A percentile compares a stretch with the other conserved stretches of the same genome.
phyloP scores from a whole-genome alignment of 2,113 vertebrate species.

The Carassius gibelio region DNA sequence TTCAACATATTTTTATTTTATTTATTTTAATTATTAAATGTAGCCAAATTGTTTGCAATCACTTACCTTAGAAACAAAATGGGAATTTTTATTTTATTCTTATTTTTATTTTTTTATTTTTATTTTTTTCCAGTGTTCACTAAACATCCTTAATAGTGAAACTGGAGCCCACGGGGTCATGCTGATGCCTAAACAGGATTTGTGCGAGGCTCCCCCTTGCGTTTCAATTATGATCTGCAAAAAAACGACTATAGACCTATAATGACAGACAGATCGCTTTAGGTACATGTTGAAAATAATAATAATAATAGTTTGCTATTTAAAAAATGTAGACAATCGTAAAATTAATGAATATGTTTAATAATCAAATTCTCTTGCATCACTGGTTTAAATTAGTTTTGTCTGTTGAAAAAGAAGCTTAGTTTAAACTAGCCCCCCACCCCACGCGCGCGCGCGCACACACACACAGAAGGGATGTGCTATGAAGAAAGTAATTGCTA shows the following conservation, averaged over 20 bases:
- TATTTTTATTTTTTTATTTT: no score
- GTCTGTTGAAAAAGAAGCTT: not conserved
- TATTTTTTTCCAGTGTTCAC: conserved; percentile 26
- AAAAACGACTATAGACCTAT: not conserved
- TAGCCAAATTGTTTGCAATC: no score
- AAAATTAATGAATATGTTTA: not conserved
- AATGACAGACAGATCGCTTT: not conserved
- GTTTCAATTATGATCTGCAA: conserved; percentile 51
- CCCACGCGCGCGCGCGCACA: no score
- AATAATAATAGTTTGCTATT: not conserved
- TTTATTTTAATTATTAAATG: no score
- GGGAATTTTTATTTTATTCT: no score
- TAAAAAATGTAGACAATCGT: not conserved
- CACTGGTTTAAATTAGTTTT: not conserved
- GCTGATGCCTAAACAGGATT: conserved; percentile 1
- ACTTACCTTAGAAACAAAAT: no score
- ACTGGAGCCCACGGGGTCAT: conserved; percentile 64
- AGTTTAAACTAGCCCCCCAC: not conserved
- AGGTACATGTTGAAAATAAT: not conserved
- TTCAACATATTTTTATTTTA: no score
- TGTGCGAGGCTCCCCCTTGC: conserved; percentile 69
- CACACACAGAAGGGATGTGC: conserved; percentile 3
- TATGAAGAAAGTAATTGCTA: conserved; percentile 40
- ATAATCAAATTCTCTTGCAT: not conserved
- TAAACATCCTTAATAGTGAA: conserved; percentile 60